Evolutionary conservation across 2,888 invertebrate genomes (phyloP).

Genomic region (Cheilosia grossa): DNA sequence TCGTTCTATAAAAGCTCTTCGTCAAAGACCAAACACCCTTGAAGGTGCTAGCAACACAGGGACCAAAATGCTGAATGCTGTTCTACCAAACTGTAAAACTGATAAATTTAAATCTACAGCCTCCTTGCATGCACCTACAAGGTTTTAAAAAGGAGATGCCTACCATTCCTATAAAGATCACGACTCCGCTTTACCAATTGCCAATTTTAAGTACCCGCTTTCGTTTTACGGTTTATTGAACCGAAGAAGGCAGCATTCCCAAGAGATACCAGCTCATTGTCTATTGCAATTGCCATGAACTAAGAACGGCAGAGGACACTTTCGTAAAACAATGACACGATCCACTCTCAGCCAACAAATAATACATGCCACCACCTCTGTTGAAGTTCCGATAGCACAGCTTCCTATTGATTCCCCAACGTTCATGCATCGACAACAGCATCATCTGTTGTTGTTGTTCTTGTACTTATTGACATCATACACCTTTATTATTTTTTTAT

Average conservation of each 20-base stretch:
- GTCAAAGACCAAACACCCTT: too few relatives aligned
- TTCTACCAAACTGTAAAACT: too few relatives aligned
- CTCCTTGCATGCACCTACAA: too few relatives aligned
- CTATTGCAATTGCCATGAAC: slow-evolving; percentile 3
- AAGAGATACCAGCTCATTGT: background rate
- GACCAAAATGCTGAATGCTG: too few relatives aligned
- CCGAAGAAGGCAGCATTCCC: background rate
- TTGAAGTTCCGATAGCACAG: slow-evolving; percentile 13
- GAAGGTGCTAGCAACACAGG: too few relatives aligned
- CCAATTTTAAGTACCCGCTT: background rate
- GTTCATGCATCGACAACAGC: background rate
- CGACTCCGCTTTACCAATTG: background rate
- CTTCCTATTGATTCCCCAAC: background rate
- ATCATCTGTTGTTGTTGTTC: background rate
- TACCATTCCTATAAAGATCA: background rate
- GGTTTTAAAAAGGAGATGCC: too few relatives aligned
- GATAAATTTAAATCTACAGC: too few relatives aligned
- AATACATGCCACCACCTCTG: background rate
- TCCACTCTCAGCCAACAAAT: background rate
- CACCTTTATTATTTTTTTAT: slow-evolving; percentile 28
- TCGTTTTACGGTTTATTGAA: slow-evolving; percentile 3
- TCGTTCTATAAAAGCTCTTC: too few relatives aligned
- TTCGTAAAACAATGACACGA: background rate
- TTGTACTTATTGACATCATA: background rate
- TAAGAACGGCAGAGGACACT: background rate